Conservation (phyloP, 2,113 vertebrate genomes). For the Mormoops blainvillei region DNA sequence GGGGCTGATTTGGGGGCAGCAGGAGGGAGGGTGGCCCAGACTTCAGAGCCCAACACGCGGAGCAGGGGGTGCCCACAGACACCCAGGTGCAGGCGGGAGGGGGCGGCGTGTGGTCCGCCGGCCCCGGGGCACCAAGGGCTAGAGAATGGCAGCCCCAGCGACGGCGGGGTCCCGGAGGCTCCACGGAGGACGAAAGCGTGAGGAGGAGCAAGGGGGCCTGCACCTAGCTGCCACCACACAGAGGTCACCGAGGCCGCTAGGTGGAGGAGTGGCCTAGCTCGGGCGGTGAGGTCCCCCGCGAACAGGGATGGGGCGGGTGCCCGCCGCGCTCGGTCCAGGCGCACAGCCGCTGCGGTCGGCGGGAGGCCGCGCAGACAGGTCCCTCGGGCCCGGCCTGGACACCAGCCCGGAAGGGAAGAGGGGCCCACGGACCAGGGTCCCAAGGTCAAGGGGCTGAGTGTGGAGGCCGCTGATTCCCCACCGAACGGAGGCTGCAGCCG, state of each 20-base stretch:
- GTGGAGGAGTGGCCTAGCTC: neutral
- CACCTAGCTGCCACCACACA: fast-evolving
- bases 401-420: neutral
- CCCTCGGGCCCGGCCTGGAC: neutral
- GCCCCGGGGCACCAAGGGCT: neutral
- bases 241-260: neutral
- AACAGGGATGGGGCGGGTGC: neutral
- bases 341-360: fast-evolving
- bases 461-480: neutral
- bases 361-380: fast-evolving
- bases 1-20: neutral
- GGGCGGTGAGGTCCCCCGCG: neutral
- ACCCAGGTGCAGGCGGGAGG: neutral
- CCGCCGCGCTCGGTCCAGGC: neutral
- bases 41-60: fast-evolving
- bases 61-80: neutral
- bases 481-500: neutral
- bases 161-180: fast-evolving
- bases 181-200: neutral
- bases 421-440: neutral
- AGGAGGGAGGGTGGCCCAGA: neutral
- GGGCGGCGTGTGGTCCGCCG: fast-evolving
- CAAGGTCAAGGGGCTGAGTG: neutral
- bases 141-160: neutral
- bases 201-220: neutral